A percentile compares a stretch with the other conserved stretches of the same genome.
These are phyloP conservation scores for Nesospiza acunhae DNA, from an alignment of 2,113 vertebrate genomes.

Conservation along the genomic window DNA sequence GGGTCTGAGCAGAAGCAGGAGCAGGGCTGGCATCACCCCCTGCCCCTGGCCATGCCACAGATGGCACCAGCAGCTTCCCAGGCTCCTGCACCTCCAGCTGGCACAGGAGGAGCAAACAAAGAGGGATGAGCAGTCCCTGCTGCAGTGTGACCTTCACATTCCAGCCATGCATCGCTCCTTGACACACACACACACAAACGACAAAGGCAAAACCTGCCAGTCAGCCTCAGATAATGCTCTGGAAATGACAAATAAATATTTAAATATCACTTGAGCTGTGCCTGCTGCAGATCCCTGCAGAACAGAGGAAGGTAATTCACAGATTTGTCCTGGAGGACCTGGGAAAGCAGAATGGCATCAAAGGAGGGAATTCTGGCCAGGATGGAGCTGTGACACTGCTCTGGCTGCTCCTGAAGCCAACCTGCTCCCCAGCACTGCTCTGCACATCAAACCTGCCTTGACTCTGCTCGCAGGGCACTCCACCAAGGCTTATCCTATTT, in stretches of 20 bases:
- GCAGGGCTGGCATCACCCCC: background rate
- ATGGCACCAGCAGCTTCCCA: background rate
- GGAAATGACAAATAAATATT: background rate
- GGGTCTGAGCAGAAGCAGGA: background rate
- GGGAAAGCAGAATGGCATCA: background rate
- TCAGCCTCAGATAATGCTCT: background rate
- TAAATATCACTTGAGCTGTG: background rate
- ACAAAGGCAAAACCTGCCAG: background rate
- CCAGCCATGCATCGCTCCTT: background rate
- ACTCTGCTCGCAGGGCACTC: accelerated
- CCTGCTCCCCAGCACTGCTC: background rate
- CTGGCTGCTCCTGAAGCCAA: background rate
- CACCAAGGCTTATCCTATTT: background rate
- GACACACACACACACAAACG: accelerated
- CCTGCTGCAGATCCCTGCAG: background rate
- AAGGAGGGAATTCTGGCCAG: background rate
- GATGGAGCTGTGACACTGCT: background rate
- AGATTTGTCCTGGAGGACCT: background rate
- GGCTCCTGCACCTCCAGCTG: background rate
- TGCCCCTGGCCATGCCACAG: background rate
- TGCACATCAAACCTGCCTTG: accelerated
- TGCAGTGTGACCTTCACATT: constrained; percentile 8
- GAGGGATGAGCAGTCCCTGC: background rate
- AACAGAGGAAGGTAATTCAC: background rate
- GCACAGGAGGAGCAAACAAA: background rate